These are phyloP conservation scores for Luehdorfia chinensis DNA, from an alignment of 1,140 invertebrate species.

Conservation along the genomic window DNA sequence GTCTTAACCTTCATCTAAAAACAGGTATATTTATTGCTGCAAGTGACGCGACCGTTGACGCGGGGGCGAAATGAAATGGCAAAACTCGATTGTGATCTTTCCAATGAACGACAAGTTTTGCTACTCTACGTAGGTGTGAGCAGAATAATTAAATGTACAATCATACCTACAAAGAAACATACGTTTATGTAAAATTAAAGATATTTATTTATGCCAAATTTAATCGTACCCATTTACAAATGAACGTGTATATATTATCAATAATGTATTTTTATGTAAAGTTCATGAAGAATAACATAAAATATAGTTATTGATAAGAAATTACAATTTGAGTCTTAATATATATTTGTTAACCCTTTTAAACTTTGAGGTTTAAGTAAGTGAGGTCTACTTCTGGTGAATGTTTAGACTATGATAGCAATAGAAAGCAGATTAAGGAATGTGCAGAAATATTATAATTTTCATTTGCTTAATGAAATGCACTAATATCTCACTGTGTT, in stretches of 20 bases:
- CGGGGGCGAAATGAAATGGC: slow-evolving; percentile 56
- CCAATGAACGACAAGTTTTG: slow-evolving; percentile 36
- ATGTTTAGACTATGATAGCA: no score
- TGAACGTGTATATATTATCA: no score
- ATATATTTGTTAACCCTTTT: no score
- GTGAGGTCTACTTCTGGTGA: no score
- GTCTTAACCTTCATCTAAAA: slow-evolving; percentile 33
- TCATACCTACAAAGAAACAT: slow-evolving; percentile 10
- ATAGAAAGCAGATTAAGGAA: no score
- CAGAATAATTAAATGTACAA: slow-evolving; percentile 25
- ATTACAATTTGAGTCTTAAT: no score
- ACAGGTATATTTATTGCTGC: slow-evolving; percentile 40
- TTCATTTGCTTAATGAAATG: no score
- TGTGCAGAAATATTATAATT: no score
- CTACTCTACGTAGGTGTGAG: slow-evolving; percentile 29
- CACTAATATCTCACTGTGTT: not conserved
- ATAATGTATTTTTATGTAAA: no score
- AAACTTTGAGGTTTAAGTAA: no score
- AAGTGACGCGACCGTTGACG: slow-evolving; percentile 43
- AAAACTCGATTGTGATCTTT: slow-evolving; percentile 39
- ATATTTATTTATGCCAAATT: not conserved
- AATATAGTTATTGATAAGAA: no score
- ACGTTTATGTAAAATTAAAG: slow-evolving; percentile 2
- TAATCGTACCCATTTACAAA: not conserved
- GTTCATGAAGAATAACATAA: no score